Evolutionary conservation across 2,888 invertebrate species (phyloP).

Genomic region (Drosophila engyochracea): DNA sequence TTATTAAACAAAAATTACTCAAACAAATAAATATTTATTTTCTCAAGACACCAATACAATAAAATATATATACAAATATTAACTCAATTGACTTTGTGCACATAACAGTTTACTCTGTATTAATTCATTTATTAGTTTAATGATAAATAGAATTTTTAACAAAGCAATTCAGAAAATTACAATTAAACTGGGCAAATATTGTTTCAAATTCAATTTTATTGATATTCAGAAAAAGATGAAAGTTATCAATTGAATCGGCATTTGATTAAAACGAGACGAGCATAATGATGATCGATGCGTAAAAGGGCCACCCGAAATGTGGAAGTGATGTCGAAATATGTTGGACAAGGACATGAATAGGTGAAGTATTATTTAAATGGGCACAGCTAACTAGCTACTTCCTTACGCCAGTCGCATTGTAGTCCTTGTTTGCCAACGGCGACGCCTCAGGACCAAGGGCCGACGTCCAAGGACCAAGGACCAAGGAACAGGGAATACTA

Average conservation of each 20-base stretch:
- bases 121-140: too few species aligned
- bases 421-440: constrained; percentile 50
- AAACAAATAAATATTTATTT: neutral
- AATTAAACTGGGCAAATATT: neutral
- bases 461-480: neutral
- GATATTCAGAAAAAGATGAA: neutral
- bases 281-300: constrained; percentile 9
- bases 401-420: constrained; percentile 78
- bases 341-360: constrained; percentile 29
- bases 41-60: neutral
- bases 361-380: constrained; percentile 73
- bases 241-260: neutral
- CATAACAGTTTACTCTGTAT: too few species aligned
- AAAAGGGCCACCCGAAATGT: constrained; percentile 31
- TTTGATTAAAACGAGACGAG: neutral
- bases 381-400: constrained; percentile 81
- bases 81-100: too few species aligned
- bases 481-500: neutral
- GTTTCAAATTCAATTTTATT: neutral
- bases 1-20: neutral
- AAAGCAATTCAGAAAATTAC: neutral
- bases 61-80: neutral
- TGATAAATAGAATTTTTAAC: neutral
- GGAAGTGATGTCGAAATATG: constrained; percentile 15
- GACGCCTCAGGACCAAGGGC: constrained; percentile 36